Percentiles rank a stretch among this genome's conserved stretches.
These are phyloP conservation scores for Cyanocitta stelleri DNA, from an alignment of 2,113 vertebrate genomes.

Conservation along the genomic window DNA sequence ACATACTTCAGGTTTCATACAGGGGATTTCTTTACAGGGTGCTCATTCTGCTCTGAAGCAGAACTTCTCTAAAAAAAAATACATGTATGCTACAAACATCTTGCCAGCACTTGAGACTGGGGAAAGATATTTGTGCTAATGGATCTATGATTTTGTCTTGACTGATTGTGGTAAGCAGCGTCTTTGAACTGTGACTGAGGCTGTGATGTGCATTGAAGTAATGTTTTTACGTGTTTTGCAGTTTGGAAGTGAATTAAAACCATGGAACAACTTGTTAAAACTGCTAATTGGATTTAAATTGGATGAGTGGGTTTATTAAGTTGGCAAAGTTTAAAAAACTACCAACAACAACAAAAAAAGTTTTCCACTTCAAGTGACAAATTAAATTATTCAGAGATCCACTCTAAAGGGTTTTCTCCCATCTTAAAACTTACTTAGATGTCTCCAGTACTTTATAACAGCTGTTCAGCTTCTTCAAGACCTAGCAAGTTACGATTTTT, in stretches of 20 bases:
- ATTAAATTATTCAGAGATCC: background rate
- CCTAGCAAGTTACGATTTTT: background rate
- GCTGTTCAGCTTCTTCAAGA: background rate
- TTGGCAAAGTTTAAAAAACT: background rate
- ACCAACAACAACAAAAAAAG: background rate
- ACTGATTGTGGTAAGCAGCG: background rate
- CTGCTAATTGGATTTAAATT: conserved; percentile 19
- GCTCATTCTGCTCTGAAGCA: background rate
- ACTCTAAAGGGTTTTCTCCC: background rate
- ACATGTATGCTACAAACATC: background rate
- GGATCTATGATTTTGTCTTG: conserved; percentile 1
- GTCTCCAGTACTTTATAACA: background rate
- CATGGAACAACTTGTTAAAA: conserved; percentile 6
- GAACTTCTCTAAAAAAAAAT: background rate
- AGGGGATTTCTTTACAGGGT: background rate
- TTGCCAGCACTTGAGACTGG: background rate
- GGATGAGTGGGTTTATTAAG: background rate
- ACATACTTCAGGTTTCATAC: background rate
- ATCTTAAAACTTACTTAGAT: background rate
- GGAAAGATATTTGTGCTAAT: background rate
- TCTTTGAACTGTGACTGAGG: background rate
- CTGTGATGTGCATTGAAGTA: background rate
- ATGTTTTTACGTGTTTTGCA: conserved; percentile 22
- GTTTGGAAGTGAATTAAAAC: conserved; percentile 42
- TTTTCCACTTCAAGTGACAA: background rate